Evolutionary conservation across 2,797 vertebrate genomes (phyloP), one percentile per base, ranked within the genome.

Genomic region (Artibeus lituratus): DNA sequence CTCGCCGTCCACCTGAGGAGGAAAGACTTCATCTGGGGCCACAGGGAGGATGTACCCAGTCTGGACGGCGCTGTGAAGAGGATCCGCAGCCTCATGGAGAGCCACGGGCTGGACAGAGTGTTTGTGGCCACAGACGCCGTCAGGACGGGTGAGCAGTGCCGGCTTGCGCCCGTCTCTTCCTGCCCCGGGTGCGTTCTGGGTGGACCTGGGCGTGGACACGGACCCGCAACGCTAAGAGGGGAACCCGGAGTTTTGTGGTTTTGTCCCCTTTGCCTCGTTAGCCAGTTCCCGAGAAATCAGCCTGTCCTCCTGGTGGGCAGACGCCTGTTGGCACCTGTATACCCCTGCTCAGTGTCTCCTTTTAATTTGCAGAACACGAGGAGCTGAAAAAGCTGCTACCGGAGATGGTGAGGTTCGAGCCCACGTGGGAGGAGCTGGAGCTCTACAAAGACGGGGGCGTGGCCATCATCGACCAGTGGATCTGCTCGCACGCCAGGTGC

Each of bases 381-480:
- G 97, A 99, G 97, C 97, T 99, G 77, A 99, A 98, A 97, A 98
- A 77, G 88, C 97, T 99, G 95, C 93, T 99, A 47, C 99, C 99
- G 3, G 99, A 99, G 94, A 99, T 99, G 99, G 97, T 99, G 96
- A 98, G 98, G 24, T 99, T 99, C 80, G 99, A 99, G 78, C 98
- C 99, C 7, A 98, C 99, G 0, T 98, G 97, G 98, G 99, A 99
- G 51, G 99, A 99, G 94, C 98, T 99, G 93, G 99, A 99, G 91
- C 98, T 99, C 47, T 99, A 99, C 93, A 99, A 99, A 96, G 99
- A 99, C 3, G 99, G 99, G 32, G 99, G 99, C 0, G 98, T 99
- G 44, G 99, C 99, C n/a, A 99, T 99, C 92, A 99, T 99, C 94
- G 99, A 99, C 97, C 99, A 99, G 98, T 99, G 99, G 99, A 99